Conservation (phyloP, 1,140 invertebrate species). For the Platyscapa corneri region DNA sequence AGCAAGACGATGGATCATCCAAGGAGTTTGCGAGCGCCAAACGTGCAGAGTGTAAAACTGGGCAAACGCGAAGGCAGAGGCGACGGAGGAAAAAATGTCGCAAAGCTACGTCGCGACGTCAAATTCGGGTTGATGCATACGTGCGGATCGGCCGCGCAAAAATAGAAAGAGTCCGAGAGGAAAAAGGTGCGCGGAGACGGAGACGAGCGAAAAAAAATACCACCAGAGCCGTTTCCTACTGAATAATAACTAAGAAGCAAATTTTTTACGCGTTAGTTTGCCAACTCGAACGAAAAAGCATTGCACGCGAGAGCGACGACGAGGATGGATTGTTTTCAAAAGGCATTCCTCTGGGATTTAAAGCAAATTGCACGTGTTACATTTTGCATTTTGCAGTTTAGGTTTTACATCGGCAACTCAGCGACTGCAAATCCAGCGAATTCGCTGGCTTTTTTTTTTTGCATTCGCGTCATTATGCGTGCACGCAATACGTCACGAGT, state of each 20-base stretch:
- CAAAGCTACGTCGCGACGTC: not conserved
- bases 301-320: too few relatives aligned
- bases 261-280: not conserved
- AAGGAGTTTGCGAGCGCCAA: not conserved
- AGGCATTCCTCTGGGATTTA: too few relatives aligned
- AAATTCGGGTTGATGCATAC: slow-evolving; percentile 14
- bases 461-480: too few relatives aligned
- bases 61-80: not conserved
- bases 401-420: too few relatives aligned
- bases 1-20: slow-evolving; percentile 2
- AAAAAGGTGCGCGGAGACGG: not conserved
- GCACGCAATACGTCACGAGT: too few relatives aligned
- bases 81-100: not conserved
- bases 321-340: too few relatives aligned
- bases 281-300: not conserved
- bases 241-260: not conserved
- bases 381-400: too few relatives aligned
- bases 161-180: not conserved
- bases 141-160: not conserved
- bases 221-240: not conserved
- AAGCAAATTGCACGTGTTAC: too few relatives aligned
- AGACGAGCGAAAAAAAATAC: not conserved
- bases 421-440: too few relatives aligned
- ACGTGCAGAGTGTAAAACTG: not conserved
- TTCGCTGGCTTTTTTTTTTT: too few relatives aligned